phyloP scores from a whole-genome alignment of 2,113 vertebrate species.

The Pachycephala philippinensis region DNA sequence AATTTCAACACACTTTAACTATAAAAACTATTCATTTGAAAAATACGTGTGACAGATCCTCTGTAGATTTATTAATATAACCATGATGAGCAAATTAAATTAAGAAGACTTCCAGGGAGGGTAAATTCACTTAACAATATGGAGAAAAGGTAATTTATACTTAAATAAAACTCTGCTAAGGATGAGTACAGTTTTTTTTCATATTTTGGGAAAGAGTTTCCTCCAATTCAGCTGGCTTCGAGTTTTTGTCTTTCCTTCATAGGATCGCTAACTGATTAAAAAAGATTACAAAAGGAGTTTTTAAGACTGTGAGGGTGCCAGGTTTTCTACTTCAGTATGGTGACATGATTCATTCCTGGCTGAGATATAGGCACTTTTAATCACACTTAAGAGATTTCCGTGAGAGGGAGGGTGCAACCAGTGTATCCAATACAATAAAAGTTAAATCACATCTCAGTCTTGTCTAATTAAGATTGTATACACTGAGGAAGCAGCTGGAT shows the following conservation, averaged over 20 bases:
- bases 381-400: background rate
- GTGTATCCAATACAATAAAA: background rate
- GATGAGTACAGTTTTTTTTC: background rate
- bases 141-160: background rate
- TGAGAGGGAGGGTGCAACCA: background rate
- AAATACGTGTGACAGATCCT: background rate
- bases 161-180: conserved; percentile 10
- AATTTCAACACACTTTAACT: background rate
- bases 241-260: background rate
- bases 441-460: background rate
- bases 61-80: conserved; percentile 21
- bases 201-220: background rate
- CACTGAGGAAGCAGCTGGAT: background rate
- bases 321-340: background rate
- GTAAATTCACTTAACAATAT: conserved; percentile 31
- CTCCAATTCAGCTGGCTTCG: background rate
- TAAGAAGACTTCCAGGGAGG: conserved; percentile 10
- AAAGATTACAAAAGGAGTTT: background rate
- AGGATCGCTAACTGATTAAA: background rate
- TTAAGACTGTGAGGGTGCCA: background rate
- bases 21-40: background rate
- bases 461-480: background rate
- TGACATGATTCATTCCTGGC: background rate
- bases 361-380: background rate
- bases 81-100: background rate